These are phyloP conservation scores for Phodopus roborovskii DNA, from an alignment of 2,113 vertebrate species.

Conservation along the genomic window DNA sequence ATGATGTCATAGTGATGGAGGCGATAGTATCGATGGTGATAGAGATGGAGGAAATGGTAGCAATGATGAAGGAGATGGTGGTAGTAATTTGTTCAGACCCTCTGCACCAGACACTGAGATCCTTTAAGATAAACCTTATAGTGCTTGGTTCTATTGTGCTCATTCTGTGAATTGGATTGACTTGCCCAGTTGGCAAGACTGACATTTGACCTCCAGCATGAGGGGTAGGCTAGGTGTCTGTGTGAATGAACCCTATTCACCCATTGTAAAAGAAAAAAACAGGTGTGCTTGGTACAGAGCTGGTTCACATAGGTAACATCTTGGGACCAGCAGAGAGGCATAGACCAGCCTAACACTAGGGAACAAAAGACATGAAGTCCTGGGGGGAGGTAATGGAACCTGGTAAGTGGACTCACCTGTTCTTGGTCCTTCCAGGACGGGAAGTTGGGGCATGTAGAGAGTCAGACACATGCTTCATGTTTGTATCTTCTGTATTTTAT, in stretches of 20 bases:
- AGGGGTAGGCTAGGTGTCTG: not conserved
- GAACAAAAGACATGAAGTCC: not conserved
- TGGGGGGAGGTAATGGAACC: not conserved
- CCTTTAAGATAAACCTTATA: not conserved
- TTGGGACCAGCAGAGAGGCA: not conserved
- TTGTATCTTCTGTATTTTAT: not conserved
- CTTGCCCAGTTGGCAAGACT: not conserved
- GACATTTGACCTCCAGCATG: not conserved
- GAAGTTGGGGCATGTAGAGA: not conserved
- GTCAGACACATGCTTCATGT: rapidly evolving
- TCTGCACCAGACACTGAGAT: not conserved
- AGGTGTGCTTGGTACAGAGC: not conserved
- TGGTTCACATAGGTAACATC: not conserved
- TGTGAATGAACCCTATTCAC: not conserved
- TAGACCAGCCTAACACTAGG: not conserved
- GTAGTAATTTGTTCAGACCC: not conserved
- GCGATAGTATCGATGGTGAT: rapidly evolving
- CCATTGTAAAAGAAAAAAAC: not conserved
- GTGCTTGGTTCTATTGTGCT: no score
- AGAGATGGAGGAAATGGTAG: rapidly evolving
- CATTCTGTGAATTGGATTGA: not conserved
- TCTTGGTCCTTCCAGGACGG: not conserved
- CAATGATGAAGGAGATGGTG: rapidly evolving
- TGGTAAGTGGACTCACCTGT: no score
- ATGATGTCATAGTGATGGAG: not conserved